Evolutionary conservation across 2,113 vertebrate genomes (phyloP).

Genomic region (Panthera leo): DNA sequence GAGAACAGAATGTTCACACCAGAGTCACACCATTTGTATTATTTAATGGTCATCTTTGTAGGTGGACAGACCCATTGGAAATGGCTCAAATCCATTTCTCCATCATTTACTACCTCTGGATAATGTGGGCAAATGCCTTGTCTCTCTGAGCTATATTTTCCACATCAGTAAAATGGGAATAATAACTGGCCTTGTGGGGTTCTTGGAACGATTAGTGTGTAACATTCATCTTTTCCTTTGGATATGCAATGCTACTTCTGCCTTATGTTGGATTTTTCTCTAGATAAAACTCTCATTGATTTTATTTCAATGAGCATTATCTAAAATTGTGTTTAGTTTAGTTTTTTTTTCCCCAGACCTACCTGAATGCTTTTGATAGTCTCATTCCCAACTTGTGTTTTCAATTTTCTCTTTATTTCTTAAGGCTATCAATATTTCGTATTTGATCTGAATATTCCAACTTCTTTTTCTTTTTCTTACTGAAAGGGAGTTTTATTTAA

Average conservation of each 20-base stretch:
- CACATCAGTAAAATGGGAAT: not conserved
- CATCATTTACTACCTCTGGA: not conserved
- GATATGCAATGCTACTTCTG: not conserved
- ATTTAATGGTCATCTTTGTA: not conserved
- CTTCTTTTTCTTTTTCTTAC: not conserved
- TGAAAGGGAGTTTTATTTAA: not conserved
- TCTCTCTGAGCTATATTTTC: not conserved
- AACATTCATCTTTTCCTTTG: not conserved
- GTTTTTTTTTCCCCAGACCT: not conserved
- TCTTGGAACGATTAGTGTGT: not conserved
- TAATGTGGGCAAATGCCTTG: not conserved
- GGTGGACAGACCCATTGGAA: not conserved
- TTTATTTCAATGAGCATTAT: not conserved
- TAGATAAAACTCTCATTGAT: not conserved
- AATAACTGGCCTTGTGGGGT: not conserved
- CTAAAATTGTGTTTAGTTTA: not conserved
- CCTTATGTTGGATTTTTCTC: not conserved
- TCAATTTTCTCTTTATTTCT: conserved; percentile 7
- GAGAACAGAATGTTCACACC: not conserved
- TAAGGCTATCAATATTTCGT: not conserved
- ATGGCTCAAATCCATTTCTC: not conserved
- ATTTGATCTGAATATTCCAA: not conserved
- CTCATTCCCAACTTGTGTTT: not conserved
- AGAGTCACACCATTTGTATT: not conserved
- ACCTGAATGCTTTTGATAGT: not conserved